Percentiles rank a stretch among this genome's conserved stretches.
These are phyloP conservation scores for Creontiades dilutus DNA, from an alignment of 2,888 invertebrate genomes.

Conservation along the genomic window DNA sequence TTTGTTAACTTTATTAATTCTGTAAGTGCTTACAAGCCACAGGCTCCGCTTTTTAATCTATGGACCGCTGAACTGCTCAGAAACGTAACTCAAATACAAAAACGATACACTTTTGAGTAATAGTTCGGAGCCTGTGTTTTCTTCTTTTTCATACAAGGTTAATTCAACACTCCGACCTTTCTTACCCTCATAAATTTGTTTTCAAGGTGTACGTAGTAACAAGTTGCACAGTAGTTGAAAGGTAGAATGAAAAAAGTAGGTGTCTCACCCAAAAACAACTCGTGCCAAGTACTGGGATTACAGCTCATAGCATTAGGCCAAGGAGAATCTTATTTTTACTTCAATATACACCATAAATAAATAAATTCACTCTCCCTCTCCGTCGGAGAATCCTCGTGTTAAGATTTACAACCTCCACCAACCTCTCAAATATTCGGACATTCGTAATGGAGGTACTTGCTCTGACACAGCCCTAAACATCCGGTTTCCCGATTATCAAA, in stretches of 20 bases:
- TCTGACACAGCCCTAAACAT: not conserved
- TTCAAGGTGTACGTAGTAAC: too few relatives aligned
- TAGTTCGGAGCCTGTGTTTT: too few relatives aligned
- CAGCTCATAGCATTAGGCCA: slow-evolving; percentile 51
- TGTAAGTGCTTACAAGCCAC: too few relatives aligned
- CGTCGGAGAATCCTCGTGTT: not conserved
- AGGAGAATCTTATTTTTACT: slow-evolving; percentile 21
- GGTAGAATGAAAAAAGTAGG: not conserved
- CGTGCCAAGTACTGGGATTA: slow-evolving; percentile 40
- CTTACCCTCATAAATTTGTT: too few relatives aligned
- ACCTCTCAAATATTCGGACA: not conserved
- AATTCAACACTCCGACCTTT: too few relatives aligned
- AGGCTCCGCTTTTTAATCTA: too few relatives aligned
- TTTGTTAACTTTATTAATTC: too few relatives aligned
- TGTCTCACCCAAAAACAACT: not conserved
- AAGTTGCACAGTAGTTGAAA: not conserved
- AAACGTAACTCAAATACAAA: too few relatives aligned
- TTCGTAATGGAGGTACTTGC: not conserved
- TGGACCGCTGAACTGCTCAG: too few relatives aligned
- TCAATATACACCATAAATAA: not conserved
- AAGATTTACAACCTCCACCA: not conserved
- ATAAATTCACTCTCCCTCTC: not conserved
- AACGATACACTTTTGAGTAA: too few relatives aligned
- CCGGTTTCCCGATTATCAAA: not conserved
- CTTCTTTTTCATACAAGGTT: too few relatives aligned